Percentiles rank a stretch among this genome's conserved stretches.
Conservation (phyloP, 2,113 vertebrate genomes). For the Marcusenius ussheri region DNA sequence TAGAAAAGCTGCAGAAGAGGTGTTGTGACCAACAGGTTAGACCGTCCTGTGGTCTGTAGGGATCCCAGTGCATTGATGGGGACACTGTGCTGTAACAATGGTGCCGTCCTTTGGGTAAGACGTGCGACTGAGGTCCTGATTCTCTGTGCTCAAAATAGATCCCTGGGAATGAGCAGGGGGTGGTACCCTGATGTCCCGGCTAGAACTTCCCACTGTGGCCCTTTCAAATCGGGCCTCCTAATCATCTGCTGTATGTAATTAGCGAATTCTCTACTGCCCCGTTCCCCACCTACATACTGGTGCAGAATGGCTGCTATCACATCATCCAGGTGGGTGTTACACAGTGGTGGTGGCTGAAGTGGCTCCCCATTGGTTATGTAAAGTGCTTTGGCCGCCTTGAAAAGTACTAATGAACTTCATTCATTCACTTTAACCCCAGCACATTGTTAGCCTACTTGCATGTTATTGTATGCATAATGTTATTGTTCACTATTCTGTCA, state of each 20-base stretch:
- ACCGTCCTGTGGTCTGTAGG: no score
- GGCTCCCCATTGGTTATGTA: not conserved
- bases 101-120: no score
- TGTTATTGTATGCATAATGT: not conserved
- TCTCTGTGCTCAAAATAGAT: no score
- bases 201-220: not conserved
- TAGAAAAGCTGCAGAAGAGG: no score
- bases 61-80: no score
- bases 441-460: not conserved
- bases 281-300: not conserved
- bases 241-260: not conserved
- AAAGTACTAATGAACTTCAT: not conserved
- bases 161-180: no score
- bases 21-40: no score
- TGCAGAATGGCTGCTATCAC: not conserved
- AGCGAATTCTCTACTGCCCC: not conserved
- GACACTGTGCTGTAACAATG: no score
- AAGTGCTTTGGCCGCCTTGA: not conserved
- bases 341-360: not conserved
- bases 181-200: not conserved
- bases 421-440: not conserved
- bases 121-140: no score
- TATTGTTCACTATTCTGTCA: not conserved
- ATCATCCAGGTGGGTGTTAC: not conserved
- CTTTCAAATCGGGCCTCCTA: not conserved